Percentiles rank a stretch among this genome's conserved stretches.
These are phyloP conservation scores for Cyanistes caeruleus DNA, from an alignment of 2,113 vertebrate species.

Conservation along the genomic window DNA sequence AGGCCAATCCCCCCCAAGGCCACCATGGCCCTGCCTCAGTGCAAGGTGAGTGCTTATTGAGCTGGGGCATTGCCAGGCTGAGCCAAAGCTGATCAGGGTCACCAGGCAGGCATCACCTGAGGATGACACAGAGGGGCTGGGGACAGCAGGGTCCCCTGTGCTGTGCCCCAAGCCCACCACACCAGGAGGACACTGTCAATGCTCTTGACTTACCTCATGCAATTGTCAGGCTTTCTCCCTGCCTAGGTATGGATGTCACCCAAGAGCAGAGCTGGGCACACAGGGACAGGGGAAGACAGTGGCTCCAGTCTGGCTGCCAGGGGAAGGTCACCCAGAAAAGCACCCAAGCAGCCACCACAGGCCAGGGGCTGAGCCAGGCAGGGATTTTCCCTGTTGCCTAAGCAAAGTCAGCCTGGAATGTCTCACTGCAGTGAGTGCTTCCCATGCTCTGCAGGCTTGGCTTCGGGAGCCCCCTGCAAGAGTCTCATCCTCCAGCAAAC, in stretches of 20 bases:
- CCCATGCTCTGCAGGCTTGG: neutral
- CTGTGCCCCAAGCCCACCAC: neutral
- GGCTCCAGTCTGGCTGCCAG: neutral
- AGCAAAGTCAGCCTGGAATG: neutral
- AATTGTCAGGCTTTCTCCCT: neutral
- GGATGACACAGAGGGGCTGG: neutral
- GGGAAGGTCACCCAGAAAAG: neutral
- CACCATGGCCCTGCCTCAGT: neutral
- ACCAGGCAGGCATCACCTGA: neutral
- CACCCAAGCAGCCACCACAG: neutral
- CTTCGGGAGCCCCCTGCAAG: neutral
- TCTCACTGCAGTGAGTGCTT: neutral
- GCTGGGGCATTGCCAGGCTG: neutral
- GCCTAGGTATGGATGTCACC: neutral
- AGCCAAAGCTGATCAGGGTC: neutral
- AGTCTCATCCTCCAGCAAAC: neutral
- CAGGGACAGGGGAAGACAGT: neutral
- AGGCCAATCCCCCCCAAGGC: accelerated
- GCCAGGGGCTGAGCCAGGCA: neutral
- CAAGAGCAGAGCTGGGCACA: neutral
- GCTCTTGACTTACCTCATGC: neutral
- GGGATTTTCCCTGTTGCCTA: neutral
- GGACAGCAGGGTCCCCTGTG: neutral
- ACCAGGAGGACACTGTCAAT: neutral
- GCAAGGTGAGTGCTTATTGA: neutral